A percentile compares a stretch with the other conserved stretches of the same genome.
Conservation (phyloP, 2,113 vertebrate genomes). For the Neoarius graeffei region DNA sequence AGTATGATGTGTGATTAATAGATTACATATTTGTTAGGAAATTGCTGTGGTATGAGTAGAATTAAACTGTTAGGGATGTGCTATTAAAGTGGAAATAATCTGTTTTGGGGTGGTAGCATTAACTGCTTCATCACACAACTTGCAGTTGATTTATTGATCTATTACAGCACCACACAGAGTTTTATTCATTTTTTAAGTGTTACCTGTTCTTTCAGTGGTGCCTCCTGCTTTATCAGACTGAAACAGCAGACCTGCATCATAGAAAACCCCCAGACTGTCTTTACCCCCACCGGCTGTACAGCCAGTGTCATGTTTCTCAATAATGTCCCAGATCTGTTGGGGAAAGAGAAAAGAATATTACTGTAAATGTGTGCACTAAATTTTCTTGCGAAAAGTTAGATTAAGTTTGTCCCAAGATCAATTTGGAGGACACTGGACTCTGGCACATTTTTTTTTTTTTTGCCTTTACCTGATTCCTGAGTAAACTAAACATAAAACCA, state of each 20-base stretch:
- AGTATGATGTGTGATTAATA: too few relatives aligned
- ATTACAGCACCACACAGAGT: background rate
- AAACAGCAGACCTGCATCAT: constrained; percentile 68
- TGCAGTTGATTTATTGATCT: background rate
- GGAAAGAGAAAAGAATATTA: background rate
- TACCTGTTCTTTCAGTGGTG: constrained; percentile 63
- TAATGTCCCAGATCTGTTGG: constrained; percentile 66
- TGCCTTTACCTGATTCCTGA: background rate
- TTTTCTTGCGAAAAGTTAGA: background rate
- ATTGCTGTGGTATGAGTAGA: background rate
- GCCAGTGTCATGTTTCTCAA: constrained; percentile 69
- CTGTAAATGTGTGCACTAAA: background rate
- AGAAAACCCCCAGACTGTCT: too few relatives aligned
- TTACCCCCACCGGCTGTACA: constrained; percentile 70
- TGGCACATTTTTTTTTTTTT: background rate
- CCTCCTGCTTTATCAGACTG: constrained; percentile 53
- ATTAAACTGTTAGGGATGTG: background rate
- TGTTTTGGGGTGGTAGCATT: background rate
- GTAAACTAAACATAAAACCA: background rate
- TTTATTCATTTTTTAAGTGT: background rate
- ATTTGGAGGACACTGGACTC: background rate
- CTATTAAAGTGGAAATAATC: background rate
- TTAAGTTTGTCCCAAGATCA: background rate
- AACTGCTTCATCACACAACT: background rate
- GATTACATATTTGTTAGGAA: too few relatives aligned